Evolutionary conservation across 2,888 invertebrate species (phyloP), one percentile per base, ranked within the genome.

Genomic region (Metopia argyrocephala): DNA sequence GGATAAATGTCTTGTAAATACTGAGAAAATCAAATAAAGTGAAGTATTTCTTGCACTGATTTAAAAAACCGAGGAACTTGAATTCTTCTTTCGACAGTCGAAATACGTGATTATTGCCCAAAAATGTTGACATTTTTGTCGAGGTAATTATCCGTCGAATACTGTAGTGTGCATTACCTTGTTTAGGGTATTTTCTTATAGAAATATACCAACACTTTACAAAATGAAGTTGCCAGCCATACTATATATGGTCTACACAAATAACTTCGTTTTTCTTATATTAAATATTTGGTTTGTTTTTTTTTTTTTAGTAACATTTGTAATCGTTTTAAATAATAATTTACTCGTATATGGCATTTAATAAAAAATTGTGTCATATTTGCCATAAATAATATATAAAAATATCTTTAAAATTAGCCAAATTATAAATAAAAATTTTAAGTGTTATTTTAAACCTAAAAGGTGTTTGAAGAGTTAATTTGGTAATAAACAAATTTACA

Each of bases 281-380:
- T 27, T 23, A 76, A 69, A 69, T 52, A 27, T 74, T 38, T 23
- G 2, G 7, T 61, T 15, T 62, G n/a, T 61, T 31, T 66, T 57
- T 28, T 5, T 46, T 52, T 54, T 18, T 61, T 18, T 61, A 79
- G 65, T 79, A 66, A 61, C 54, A 56, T 52, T 79, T 79, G 59
- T 65, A 75, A 76, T 70, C 54, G 69, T 54, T 69, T 52, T 45
- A 9, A 65, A 56, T 56, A 56, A 69, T 52, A 69, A 74, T 69
- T 79, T 73, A 12, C 15, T 38, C 12, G 31, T 31, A 50, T 52
- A 57, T 54, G 74, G 52, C 56, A 75, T 79, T 79, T 79, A 52
- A 38, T 45, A 23, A n/a, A 69, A n/a, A 79, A 79, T 75, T 76
- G 76, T 79, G 79, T 70, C 79, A 79, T 76, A 79, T 71, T 75